Conservation (phyloP, 2,888 invertebrate species). For the Lasius fuliginosus region DNA sequence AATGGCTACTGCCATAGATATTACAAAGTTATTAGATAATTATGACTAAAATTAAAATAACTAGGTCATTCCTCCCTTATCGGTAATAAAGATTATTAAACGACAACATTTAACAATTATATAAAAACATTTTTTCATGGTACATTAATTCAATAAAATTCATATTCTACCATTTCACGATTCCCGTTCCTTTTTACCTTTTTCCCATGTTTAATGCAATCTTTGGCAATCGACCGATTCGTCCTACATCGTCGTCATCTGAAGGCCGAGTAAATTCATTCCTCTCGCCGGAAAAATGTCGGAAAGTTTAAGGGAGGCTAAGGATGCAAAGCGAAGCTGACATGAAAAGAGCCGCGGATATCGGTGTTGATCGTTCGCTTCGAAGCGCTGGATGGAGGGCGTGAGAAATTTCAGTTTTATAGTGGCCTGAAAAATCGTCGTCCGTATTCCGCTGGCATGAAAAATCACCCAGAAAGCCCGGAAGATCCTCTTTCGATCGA, state of each 20-base stretch:
- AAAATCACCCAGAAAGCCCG: conserved; percentile 79
- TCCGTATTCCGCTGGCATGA: conserved; percentile 75
- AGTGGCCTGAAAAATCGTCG: conserved; percentile 80
- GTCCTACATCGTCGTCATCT: conserved; percentile 30
- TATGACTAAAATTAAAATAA: not conserved
- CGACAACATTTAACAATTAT: not conserved
- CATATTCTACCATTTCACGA: not conserved
- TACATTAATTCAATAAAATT: conserved; percentile 30
- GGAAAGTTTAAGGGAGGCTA: conserved; percentile 47
- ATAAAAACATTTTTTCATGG: not conserved
- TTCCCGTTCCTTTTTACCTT: not conserved
- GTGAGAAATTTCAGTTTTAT: conserved; percentile 82
- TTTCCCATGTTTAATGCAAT: conserved; percentile 15
- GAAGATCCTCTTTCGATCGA: conserved; percentile 66
- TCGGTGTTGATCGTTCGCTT: conserved; percentile 38
- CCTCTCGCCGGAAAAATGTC: conserved; percentile 39
- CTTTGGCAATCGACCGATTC: conserved; percentile 18
- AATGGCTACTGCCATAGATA: not conserved
- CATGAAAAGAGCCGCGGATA: conserved; percentile 59
- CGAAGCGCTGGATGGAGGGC: conserved; percentile 65
- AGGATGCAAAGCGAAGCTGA: conserved; percentile 57
- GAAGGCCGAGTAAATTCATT: conserved; percentile 28
- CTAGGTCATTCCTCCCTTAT: not conserved
- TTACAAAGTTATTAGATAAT: not conserved
- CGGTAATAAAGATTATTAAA: not conserved